Percentiles rank a stretch among this genome's conserved stretches.
phyloP scores from a whole-genome alignment of 2,888 invertebrate species.

The Isotomurus palustris region DNA sequence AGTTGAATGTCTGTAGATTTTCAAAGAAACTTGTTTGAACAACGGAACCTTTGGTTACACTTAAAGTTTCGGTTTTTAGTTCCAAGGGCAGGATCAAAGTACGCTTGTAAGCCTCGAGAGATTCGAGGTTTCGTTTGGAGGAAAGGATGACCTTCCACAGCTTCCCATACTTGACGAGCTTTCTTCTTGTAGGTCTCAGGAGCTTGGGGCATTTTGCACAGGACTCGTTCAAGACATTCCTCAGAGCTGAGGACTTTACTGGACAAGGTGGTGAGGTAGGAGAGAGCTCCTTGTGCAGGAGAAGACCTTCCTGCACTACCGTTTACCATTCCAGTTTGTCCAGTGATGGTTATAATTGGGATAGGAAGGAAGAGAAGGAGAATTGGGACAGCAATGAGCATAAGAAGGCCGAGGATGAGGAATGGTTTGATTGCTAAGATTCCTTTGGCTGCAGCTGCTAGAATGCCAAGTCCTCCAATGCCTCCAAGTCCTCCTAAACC shows the following conservation, averaged over 20 bases:
- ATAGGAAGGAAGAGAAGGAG: conserved; percentile 39
- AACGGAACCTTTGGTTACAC: conserved; percentile 43
- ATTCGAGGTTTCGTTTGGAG: conserved; percentile 32
- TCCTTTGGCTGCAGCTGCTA: conserved; percentile 30
- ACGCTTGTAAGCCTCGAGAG: conserved; percentile 36
- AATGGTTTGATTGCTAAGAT: conserved; percentile 38
- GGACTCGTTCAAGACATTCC: conserved; percentile 42
- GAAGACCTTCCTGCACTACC: conserved; percentile 7
- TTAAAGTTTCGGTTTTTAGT: conserved; percentile 39
- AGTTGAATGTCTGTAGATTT: too few relatives aligned
- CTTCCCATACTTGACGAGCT: conserved; percentile 40
- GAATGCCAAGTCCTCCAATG: conserved; percentile 21
- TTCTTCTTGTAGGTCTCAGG: conserved; percentile 38
- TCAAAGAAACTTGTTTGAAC: conserved; percentile 43
- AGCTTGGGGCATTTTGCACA: conserved; percentile 43
- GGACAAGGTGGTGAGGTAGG: conserved; percentile 35
- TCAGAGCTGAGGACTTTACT: conserved; percentile 39
- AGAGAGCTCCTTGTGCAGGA: conserved; percentile 3
- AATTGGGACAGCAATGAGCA: conserved; percentile 37
- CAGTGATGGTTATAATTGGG: conserved; percentile 41
- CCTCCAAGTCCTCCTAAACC: conserved; percentile 22
- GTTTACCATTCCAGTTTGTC: not conserved
- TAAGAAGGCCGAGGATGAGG: conserved; percentile 33
- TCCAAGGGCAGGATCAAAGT: conserved; percentile 29
- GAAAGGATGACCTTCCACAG: conserved; percentile 36